Conservation (phyloP, 2,113 vertebrate genomes). For the Arizona elegans region DNA sequence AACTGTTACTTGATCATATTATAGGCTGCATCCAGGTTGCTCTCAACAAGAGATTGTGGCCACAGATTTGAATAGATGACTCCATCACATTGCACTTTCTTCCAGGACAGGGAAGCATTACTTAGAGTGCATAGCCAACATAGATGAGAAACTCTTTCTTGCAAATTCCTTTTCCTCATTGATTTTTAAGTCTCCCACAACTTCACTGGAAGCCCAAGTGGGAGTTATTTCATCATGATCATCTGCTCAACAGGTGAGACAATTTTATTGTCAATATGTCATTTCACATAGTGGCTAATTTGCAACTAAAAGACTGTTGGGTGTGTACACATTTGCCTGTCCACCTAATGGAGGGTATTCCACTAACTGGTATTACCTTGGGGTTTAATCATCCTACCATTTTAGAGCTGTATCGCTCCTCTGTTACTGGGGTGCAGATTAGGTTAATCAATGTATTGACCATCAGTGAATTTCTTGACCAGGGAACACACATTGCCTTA, state of each 20-base stretch:
- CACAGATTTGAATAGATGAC: neutral
- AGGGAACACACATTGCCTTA: no score
- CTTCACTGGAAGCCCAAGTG: neutral
- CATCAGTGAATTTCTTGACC: no score
- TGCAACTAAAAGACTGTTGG: no score
- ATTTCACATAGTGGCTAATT: neutral
- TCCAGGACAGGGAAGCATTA: neutral
- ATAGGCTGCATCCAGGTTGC: neutral
- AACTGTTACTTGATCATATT: neutral
- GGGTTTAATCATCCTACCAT: no score
- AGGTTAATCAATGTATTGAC: no score
- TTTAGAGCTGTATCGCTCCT: no score
- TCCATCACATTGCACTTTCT: neutral
- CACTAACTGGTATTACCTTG: no score
- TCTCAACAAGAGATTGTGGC: neutral
- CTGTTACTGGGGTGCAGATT: no score
- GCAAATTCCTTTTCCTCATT: neutral
- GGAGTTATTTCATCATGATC: neutral
- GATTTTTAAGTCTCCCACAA: neutral
- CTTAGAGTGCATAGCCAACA: neutral
- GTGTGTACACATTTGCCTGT: no score
- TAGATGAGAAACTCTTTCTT: neutral
- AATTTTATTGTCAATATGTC: neutral
- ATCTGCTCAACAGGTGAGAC: neutral
- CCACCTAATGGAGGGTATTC: no score